Conservation (phyloP, 2,797 vertebrate species). For the Hylomyscus alleni region DNA sequence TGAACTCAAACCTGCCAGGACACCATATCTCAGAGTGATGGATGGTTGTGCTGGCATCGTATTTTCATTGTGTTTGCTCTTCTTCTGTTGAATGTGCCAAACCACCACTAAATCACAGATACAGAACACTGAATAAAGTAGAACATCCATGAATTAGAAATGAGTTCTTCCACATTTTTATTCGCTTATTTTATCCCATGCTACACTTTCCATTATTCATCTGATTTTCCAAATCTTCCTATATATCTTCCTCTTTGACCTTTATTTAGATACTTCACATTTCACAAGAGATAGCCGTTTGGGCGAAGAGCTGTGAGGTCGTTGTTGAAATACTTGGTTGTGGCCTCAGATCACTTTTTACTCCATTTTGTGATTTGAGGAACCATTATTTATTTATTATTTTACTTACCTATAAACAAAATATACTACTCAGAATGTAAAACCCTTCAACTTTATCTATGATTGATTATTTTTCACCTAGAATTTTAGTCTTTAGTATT, state of each 20-base stretch:
- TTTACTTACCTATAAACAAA: background rate
- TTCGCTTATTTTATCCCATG: constrained; percentile 40
- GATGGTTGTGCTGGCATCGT: constrained; percentile 28
- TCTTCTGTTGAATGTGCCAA: constrained; percentile 62
- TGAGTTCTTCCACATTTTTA: constrained; percentile 35
- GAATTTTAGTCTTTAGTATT: background rate
- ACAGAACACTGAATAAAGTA: constrained; percentile 65
- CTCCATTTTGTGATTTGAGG: background rate
- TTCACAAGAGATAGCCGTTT: background rate
- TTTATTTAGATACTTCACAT: constrained; percentile 33
- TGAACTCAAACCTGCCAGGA: constrained; percentile 27
- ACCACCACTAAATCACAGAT: constrained; percentile 72
- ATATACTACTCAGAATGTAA: background rate
- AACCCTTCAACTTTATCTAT: background rate
- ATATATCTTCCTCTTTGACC: constrained; percentile 30
- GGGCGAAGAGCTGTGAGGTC: background rate
- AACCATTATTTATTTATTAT: background rate
- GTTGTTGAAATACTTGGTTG: background rate
- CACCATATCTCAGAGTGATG: constrained; percentile 68
- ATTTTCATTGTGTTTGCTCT: constrained; percentile 78
- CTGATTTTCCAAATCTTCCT: background rate
- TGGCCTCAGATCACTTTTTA: constrained; percentile 12
- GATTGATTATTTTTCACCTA: constrained; percentile 17
- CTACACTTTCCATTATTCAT: constrained; percentile 48
- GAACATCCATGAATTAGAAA: constrained; percentile 76